Conservation (phyloP, 1,140 invertebrate species). For the Agrypnia vestita region DNA sequence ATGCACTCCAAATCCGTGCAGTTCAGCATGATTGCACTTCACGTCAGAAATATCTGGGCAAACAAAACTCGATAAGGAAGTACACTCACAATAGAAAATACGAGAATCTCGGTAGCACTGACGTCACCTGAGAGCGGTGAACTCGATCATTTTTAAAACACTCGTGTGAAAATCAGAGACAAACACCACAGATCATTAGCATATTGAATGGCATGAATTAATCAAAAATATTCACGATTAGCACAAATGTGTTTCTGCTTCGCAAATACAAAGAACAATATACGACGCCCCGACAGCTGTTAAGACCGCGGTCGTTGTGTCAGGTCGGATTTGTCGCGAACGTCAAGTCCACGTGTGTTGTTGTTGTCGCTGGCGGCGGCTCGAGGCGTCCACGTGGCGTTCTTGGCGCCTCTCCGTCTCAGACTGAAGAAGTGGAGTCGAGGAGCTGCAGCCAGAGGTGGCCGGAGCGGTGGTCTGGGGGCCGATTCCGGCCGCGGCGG, state of each 20-base stretch:
- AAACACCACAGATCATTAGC: constrained; percentile 30
- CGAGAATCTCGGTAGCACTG: neutral
- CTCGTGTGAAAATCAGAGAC: neutral
- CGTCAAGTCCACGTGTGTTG: constrained; percentile 44
- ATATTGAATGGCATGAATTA: neutral
- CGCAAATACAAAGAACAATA: no score
- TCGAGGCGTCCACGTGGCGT: constrained; percentile 58
- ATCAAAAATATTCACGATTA: neutral
- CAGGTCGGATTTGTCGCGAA: neutral
- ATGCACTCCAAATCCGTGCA: constrained; percentile 85
- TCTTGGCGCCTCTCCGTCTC: constrained; percentile 66
- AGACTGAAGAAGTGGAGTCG: constrained; percentile 61
- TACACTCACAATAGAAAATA: constrained; percentile 12
- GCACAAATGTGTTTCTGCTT: neutral
- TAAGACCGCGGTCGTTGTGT: neutral
- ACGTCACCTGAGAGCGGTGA: constrained; percentile 45
- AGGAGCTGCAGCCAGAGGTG: neutral
- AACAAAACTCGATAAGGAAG: constrained; percentile 27
- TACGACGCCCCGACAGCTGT: no score
- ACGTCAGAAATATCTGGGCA: constrained; percentile 55
- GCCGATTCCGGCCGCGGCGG: neutral
- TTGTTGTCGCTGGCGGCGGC: neutral
- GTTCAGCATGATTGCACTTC: constrained; percentile 78
- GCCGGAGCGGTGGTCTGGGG: neutral
- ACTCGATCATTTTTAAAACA: constrained; percentile 44